These are phyloP conservation scores for Antheraea pernyi DNA, from an alignment of 1,140 invertebrate species.

Conservation along the genomic window DNA sequence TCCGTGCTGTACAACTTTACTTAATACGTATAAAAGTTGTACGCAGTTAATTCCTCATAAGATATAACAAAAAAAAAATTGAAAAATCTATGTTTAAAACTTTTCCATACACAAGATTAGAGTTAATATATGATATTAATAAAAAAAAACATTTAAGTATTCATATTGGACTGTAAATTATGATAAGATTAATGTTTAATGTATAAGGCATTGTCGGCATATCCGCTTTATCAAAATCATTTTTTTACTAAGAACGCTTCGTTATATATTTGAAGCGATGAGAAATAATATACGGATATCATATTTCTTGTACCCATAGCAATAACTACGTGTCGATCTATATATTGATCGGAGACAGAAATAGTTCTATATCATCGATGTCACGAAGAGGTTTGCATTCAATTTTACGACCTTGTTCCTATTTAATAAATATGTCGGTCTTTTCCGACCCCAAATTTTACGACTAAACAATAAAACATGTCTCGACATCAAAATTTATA, in stretches of 20 bases:
- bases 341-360: conserved; percentile 27
- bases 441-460: conserved; percentile 76
- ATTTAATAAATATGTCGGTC: conserved; percentile 78
- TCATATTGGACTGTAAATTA: too few species aligned
- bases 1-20: too few species aligned
- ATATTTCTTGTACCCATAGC: background rate
- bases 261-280: background rate
- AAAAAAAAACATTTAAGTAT: too few species aligned
- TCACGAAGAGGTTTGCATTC: conserved; percentile 71
- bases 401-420: conserved; percentile 73
- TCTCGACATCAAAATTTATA: conserved; percentile 78
- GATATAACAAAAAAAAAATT: too few species aligned
- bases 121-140: too few species aligned
- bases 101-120: too few species aligned
- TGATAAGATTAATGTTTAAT: too few species aligned
- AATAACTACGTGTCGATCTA: background rate
- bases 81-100: too few species aligned
- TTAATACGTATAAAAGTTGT: too few species aligned
- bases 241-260: background rate
- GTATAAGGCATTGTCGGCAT: too few species aligned
- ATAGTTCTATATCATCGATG: conserved; percentile 69
- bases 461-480: conserved; percentile 76
- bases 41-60: too few species aligned
- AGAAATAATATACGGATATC: background rate
- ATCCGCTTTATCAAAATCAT: too few species aligned